Evolutionary conservation across 2,888 invertebrate species (phyloP).

Genomic region (Chrysotoxum bicinctum): DNA sequence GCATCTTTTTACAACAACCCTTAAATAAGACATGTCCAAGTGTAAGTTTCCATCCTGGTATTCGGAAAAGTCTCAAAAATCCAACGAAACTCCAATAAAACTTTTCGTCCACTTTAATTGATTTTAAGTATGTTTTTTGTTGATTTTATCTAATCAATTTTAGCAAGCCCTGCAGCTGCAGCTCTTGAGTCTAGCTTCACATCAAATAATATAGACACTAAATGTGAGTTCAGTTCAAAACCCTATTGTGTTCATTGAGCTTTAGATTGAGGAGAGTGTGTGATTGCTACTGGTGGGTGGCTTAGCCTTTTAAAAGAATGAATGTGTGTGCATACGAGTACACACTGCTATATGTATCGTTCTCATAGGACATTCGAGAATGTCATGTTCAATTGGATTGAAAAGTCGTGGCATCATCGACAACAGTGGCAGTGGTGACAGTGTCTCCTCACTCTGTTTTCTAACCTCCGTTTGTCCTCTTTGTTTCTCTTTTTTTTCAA

Average conservation of each 20-base stretch:
- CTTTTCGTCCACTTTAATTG: neutral
- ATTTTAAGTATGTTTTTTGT: neutral
- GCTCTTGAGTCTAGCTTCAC: neutral
- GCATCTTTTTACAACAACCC: no score
- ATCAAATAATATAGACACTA: neutral
- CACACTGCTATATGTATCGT: constrained; percentile 19
- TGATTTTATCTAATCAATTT: constrained; percentile 20
- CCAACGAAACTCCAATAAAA: no score
- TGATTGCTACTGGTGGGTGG: constrained; percentile 15
- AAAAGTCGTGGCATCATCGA: constrained; percentile 32
- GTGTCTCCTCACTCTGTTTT: neutral
- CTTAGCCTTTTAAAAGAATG: constrained; percentile 1
- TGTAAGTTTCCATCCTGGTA: no score
- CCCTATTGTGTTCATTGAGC: constrained; percentile 43
- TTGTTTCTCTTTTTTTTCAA: neutral
- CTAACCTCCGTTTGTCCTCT: neutral
- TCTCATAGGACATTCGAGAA: constrained; percentile 24
- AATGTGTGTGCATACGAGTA: neutral
- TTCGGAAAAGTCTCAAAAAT: no score
- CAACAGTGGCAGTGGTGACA: neutral
- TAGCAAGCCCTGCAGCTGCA: neutral
- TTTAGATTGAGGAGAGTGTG: constrained; percentile 1
- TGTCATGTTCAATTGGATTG: constrained; percentile 67
- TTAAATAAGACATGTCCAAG: no score
- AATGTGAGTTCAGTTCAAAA: constrained; percentile 37